Conservation (phyloP, 2,797 vertebrate genomes). For the Chanos chanos region DNA sequence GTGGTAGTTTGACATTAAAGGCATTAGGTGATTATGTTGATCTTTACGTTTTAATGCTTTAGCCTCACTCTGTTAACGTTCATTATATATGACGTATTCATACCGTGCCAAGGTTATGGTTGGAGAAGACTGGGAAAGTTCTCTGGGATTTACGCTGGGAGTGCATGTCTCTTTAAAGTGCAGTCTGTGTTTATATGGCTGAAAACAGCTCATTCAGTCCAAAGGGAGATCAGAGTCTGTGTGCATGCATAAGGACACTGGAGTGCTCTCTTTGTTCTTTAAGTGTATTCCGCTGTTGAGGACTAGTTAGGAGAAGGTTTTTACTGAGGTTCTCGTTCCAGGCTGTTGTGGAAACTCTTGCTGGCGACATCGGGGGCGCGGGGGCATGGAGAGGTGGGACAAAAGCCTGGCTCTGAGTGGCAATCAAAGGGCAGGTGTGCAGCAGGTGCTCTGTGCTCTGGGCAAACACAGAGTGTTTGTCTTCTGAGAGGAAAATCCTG, state of each 20-base stretch:
- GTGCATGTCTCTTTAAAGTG: too few species aligned
- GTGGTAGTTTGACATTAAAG: too few species aligned
- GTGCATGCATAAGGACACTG: slow-evolving; percentile 25
- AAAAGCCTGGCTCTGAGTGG: slow-evolving; percentile 57
- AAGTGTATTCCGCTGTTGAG: background rate
- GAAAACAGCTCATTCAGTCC: too few species aligned
- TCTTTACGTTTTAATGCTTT: too few species aligned
- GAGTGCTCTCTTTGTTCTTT: slow-evolving; percentile 11
- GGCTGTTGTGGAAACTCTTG: slow-evolving; percentile 13
- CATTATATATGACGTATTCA: too few species aligned
- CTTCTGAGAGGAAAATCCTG: slow-evolving; percentile 67
- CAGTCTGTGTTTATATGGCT: too few species aligned
- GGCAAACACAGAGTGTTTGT: slow-evolving; percentile 82
- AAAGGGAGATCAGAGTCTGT: too few species aligned
- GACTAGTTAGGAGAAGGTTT: background rate
- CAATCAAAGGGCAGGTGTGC: slow-evolving; percentile 74
- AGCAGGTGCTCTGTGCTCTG: slow-evolving; percentile 80
- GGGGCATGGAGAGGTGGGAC: slow-evolving; percentile 49
- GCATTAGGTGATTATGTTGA: too few species aligned
- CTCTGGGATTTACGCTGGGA: too few species aligned
- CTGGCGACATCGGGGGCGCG: slow-evolving; percentile 11
- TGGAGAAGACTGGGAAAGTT: too few species aligned
- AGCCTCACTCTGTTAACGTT: too few species aligned
- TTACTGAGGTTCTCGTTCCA: background rate
- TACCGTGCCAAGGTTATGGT: too few species aligned